These are phyloP conservation scores for Meda fulgida DNA, from an alignment of 2,797 vertebrate species.

Conservation along the genomic window DNA sequence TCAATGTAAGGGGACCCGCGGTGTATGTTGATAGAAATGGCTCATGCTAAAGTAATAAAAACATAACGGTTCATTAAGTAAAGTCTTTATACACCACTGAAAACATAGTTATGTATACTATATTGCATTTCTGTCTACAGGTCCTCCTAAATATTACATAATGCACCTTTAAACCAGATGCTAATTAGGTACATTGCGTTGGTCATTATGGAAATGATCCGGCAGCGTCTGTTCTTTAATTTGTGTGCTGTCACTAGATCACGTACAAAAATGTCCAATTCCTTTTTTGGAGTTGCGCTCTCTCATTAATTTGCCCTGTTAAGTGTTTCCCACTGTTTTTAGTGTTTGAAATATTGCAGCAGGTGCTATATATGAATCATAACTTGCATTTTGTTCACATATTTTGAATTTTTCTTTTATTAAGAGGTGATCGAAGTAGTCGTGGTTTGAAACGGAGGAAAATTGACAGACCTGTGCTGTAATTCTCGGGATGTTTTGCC, in stretches of 20 bases:
- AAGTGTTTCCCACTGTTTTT: neutral
- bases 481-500: neutral
- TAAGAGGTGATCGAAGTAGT: neutral
- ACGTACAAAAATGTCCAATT: neutral
- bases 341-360: neutral
- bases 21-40: no score
- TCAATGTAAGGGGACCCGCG: no score
- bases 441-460: neutral
- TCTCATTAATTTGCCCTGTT: no score
- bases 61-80: no score
- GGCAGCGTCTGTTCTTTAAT: neutral
- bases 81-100: no score
- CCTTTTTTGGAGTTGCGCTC: no score
- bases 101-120: no score
- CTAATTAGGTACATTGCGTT: neutral
- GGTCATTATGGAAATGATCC: no score
- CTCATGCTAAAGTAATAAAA: no score
- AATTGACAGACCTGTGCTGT: neutral
- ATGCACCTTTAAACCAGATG: no score
- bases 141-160: no score
- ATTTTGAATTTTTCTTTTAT: neutral
- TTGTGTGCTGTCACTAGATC: neutral
- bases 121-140: no score
- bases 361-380: neutral
- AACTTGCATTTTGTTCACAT: neutral